Conservation (phyloP, 2,888 invertebrate genomes). For the Synergus itoensis region DNA sequence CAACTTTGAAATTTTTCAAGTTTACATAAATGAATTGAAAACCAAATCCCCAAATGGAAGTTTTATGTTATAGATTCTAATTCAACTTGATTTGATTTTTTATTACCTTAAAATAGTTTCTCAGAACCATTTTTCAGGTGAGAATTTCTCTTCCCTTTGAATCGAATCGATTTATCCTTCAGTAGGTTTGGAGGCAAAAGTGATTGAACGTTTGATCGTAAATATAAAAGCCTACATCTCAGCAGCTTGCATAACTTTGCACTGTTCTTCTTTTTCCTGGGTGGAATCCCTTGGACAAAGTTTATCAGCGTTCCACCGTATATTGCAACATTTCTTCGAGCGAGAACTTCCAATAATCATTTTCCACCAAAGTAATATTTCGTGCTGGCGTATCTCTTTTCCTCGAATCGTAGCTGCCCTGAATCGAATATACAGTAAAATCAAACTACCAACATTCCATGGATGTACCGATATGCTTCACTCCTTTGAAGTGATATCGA, state of each 20-base stretch:
- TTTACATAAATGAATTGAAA: no score
- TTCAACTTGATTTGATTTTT: not conserved
- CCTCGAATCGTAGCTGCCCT: not conserved
- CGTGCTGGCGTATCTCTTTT: not conserved
- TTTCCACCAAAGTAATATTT: not conserved
- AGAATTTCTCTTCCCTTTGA: not conserved
- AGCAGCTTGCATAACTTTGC: not conserved
- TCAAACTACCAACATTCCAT: not conserved
- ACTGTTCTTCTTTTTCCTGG: not conserved
- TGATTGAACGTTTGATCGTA: slow-evolving; percentile 1
- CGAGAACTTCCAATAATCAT: not conserved
- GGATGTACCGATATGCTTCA: slow-evolving; percentile 5
- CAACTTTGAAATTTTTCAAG: no score
- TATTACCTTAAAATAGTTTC: not conserved
- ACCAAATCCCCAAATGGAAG: no score
- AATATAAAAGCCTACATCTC: not conserved
- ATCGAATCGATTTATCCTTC: not conserved
- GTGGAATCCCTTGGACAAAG: not conserved
- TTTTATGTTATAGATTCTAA: not conserved
- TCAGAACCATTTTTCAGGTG: not conserved
- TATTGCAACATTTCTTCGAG: not conserved
- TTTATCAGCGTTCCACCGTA: not conserved
- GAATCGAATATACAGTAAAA: not conserved
- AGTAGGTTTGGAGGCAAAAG: not conserved
- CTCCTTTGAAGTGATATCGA: not conserved